phyloP scores from a whole-genome alignment of 2,797 vertebrate genomes.

The Tokudaia muenninki region DNA sequence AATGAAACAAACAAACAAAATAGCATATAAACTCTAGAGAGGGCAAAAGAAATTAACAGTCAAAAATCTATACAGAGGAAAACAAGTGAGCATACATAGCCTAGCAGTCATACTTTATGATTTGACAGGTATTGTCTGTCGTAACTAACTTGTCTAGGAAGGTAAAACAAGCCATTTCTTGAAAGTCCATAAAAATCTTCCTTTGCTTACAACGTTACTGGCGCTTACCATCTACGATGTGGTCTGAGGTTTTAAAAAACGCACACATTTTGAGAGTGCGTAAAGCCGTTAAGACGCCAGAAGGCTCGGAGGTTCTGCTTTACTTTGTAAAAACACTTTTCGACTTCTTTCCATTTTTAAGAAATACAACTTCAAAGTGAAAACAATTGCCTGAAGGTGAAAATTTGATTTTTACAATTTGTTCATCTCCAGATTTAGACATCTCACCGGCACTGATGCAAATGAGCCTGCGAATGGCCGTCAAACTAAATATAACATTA shows the following conservation, averaged over 20 bases:
- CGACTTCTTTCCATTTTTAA: constrained; percentile 43
- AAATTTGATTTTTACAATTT: constrained; percentile 70
- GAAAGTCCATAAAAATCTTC: neutral
- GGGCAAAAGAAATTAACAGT: constrained; percentile 30
- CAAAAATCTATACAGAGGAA: neutral
- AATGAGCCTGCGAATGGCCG: constrained; percentile 75
- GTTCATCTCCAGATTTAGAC: constrained; percentile 70
- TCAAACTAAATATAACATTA: constrained; percentile 70
- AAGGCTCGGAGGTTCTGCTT: neutral
- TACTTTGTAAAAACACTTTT: constrained; percentile 36
- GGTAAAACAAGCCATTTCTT: neutral
- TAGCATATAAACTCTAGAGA: neutral
- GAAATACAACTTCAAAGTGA: constrained; percentile 55
- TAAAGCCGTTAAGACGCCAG: constrained; percentile 11
- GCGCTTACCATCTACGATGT: neutral
- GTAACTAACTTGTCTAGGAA: neutral
- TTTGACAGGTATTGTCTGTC: neutral
- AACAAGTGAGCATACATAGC: neutral
- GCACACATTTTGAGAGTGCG: constrained; percentile 7
- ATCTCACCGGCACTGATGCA: constrained; percentile 66
- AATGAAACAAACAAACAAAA: neutral
- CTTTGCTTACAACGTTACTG: constrained; percentile 23
- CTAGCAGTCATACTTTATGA: constrained; percentile 33
- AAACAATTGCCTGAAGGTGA: constrained; percentile 59
- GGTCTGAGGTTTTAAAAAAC: constrained; percentile 45